phyloP scores from a whole-genome alignment of 35 echinoderm and acorn worm genomes.

The Apostichopus japonicus region DNA sequence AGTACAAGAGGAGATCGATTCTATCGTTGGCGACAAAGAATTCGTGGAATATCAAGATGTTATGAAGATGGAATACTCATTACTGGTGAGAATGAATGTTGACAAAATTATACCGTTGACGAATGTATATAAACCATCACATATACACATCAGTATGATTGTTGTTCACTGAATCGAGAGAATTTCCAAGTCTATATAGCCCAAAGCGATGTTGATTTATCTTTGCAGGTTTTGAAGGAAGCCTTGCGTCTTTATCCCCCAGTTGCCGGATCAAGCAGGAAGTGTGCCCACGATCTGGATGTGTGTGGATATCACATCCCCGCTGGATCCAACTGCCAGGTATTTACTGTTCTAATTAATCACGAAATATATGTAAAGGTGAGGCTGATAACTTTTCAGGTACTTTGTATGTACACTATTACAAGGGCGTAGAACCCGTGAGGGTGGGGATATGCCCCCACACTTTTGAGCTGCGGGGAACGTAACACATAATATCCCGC shows the following conservation, averaged over 20 bases:
- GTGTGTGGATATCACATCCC: neutral
- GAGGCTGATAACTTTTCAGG: too few species aligned
- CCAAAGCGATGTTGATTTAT: neutral
- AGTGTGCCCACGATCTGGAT: neutral
- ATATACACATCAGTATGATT: too few species aligned
- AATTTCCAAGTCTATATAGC: neutral
- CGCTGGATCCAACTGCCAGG: neutral
- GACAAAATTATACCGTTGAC: too few species aligned
- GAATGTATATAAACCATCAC: too few species aligned
- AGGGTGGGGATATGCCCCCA: too few species aligned
- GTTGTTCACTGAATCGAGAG: neutral
- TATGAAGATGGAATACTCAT: slow-evolving; percentile 78
- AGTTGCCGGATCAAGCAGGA: neutral
- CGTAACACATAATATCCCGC: too few species aligned
- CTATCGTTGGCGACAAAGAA: too few species aligned
- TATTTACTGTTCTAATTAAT: neutral
- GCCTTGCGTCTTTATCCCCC: neutral
- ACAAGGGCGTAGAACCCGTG: too few species aligned
- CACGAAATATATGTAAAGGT: neutral
- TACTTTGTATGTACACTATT: too few species aligned
- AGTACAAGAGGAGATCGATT: too few species aligned
- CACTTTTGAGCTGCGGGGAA: neutral
- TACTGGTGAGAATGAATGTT: slow-evolving; percentile 66
- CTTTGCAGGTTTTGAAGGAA: neutral
- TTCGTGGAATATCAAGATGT: slow-evolving; percentile 25